Base-by-base conservation (phyloP, 1,140 invertebrate genomes). In the Zaprionus nigranus region DNA sequence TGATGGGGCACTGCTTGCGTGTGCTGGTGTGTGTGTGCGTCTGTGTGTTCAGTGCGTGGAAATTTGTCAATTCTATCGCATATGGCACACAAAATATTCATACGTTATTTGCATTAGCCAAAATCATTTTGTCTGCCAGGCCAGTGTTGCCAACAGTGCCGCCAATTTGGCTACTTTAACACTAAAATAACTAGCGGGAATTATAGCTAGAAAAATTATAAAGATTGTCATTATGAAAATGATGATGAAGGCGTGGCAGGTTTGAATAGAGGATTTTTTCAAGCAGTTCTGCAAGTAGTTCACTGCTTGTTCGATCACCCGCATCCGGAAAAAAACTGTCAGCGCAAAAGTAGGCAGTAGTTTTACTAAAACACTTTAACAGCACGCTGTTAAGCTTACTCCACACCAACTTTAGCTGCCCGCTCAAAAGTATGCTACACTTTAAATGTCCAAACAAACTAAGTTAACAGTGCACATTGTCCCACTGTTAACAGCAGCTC, bases 371-470 rank as follows among this genome's bases (percentile, higher is more conserved):
- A 6, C n/a, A 6, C 6, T 12, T 60, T 40, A 65, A 51, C 54
- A 22, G 28, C 3, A 12, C 7, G 11, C 59, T 30, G 28, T 30
- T 30, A 30, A 30, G 0, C 6, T 9, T 30, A 30, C 28, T 30
- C 36, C 38, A n/a, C 38, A n/a, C 15, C 15, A 2, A n/a, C 15
- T 40, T 15, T 30, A 9, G 30, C 7, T 9, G 40, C 5, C 26
- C 30, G 13, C 30, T 49, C 11, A 5, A 54, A 64, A 65, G 63
- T 58, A 66, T 66, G 63, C 63, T 22, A 4, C 26, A 34, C 17
- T 57, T 46, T 34, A 64, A 40, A 64, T 51, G 30, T 11, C 5
- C 38, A 3, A 34, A 34, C 9, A 34, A 34, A 34, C 30, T 34
- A 0, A 9, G 28, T 30, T 30, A 30, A 9, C 28, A 28, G 7